Percentiles rank a stretch among this genome's conserved stretches.
phyloP scores from a whole-genome alignment of 2,113 vertebrate genomes.

The Thunnus thynnus region DNA sequence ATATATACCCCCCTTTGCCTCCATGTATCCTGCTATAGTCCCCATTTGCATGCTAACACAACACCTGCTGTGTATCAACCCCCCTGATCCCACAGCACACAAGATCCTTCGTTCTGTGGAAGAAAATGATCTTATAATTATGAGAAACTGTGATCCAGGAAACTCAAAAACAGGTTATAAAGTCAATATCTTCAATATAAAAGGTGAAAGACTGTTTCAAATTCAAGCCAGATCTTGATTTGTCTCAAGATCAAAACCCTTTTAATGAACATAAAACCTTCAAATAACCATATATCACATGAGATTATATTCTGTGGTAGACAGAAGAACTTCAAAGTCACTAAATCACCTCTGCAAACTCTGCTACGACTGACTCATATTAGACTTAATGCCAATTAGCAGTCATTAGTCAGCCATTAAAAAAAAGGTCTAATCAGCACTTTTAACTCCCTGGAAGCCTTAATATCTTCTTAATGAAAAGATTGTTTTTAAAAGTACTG shows the following conservation, averaged over 20 bases:
- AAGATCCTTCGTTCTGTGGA: too few species aligned
- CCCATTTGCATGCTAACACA: background rate
- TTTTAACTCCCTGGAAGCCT: background rate
- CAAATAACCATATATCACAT: too few species aligned
- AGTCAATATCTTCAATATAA: too few species aligned
- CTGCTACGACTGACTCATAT: background rate
- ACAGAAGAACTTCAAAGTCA: background rate
- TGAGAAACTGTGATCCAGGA: too few species aligned
- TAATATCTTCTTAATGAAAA: conserved; percentile 39
- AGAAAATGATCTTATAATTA: too few species aligned
- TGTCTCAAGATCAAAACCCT: too few species aligned
- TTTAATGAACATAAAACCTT: background rate
- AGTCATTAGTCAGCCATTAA: background rate
- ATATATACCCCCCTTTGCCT: too few species aligned
- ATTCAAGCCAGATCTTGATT: too few species aligned
- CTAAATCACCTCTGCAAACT: background rate
- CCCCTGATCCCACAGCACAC: background rate
- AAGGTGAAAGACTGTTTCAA: too few species aligned
- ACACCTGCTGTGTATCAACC: background rate
- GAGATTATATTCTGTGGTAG: too few species aligned
- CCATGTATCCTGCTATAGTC: background rate
- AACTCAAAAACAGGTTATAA: too few species aligned
- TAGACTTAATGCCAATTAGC: background rate
- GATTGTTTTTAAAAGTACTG: background rate
- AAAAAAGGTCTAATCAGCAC: background rate